Conservation (phyloP, 2,888 invertebrate species). For the Miltochrista miniata region DNA sequence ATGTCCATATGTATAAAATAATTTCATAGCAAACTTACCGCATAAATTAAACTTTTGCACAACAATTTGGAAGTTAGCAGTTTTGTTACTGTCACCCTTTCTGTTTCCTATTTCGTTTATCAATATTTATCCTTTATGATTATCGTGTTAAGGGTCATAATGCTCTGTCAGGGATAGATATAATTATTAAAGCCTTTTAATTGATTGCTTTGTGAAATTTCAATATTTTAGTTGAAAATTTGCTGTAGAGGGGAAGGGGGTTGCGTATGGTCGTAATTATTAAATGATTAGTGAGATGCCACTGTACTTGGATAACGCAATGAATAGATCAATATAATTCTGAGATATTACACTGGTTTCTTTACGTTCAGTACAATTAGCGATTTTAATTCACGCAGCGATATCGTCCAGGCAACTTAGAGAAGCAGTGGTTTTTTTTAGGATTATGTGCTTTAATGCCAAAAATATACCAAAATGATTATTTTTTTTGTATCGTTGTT, state of each 20-base stretch:
- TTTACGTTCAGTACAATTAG: too few relatives aligned
- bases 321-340: too few relatives aligned
- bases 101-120: slow-evolving; percentile 43
- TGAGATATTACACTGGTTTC: too few relatives aligned
- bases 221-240: slow-evolving; percentile 21
- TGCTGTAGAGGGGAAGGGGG: slow-evolving; percentile 3
- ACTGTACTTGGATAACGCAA: too few relatives aligned
- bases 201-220: slow-evolving; percentile 48
- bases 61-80: slow-evolving; percentile 63
- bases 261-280: background rate
- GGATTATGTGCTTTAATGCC: too few relatives aligned
- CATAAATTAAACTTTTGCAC: slow-evolving; percentile 66
- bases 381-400: too few relatives aligned
- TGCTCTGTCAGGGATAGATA: slow-evolving; percentile 29
- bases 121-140: slow-evolving; percentile 45
- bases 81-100: slow-evolving; percentile 63
- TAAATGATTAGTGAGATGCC: too few relatives aligned
- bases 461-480: too few relatives aligned
- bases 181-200: slow-evolving; percentile 44
- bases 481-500: too few relatives aligned
- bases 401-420: too few relatives aligned
- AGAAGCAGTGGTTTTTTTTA: too few relatives aligned
- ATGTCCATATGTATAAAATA: slow-evolving; percentile 48
- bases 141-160: slow-evolving; percentile 33
- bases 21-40: slow-evolving; percentile 60